A percentile compares a stretch with the other conserved stretches of the same genome.
Evolutionary conservation across 2,888 invertebrate genomes (phyloP).

Genomic region (Volucella bombylans): DNA sequence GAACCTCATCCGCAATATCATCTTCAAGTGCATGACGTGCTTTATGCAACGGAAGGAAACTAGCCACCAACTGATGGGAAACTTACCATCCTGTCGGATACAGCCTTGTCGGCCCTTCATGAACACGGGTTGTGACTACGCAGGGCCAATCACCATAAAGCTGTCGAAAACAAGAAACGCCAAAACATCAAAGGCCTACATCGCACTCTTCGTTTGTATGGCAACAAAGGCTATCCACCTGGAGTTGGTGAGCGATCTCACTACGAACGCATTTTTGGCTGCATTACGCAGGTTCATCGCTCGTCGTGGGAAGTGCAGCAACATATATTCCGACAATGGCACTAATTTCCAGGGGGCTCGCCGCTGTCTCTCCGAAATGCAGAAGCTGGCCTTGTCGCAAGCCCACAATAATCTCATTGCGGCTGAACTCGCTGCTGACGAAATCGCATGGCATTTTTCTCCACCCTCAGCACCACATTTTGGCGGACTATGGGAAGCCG

Average conservation of each 20-base stretch:
- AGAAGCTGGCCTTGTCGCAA: no score
- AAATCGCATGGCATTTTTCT: conserved; percentile 2
- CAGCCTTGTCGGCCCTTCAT: background rate
- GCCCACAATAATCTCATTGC: background rate
- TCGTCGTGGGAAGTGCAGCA: no score
- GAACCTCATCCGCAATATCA: background rate
- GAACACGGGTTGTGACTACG: background rate
- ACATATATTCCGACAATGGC: no score
- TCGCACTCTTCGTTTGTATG: no score
- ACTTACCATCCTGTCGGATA: no score
- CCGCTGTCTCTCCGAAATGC: no score
- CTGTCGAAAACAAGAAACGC: background rate
- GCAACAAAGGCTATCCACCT: no score
- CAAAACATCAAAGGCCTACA: background rate
- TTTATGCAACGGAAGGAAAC: background rate
- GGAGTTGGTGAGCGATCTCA: background rate
- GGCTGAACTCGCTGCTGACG: background rate
- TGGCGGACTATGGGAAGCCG: conserved; percentile 26
- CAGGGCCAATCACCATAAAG: no score
- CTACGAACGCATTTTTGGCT: no score
- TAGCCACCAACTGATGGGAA: background rate
- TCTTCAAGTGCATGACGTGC: background rate
- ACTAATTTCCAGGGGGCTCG: no score
- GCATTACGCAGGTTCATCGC: no score
- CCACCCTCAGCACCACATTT: conserved; percentile 8